These are phyloP conservation scores for Hyles lineata DNA, from an alignment of 2,888 invertebrate species.

Conservation along the genomic window DNA sequence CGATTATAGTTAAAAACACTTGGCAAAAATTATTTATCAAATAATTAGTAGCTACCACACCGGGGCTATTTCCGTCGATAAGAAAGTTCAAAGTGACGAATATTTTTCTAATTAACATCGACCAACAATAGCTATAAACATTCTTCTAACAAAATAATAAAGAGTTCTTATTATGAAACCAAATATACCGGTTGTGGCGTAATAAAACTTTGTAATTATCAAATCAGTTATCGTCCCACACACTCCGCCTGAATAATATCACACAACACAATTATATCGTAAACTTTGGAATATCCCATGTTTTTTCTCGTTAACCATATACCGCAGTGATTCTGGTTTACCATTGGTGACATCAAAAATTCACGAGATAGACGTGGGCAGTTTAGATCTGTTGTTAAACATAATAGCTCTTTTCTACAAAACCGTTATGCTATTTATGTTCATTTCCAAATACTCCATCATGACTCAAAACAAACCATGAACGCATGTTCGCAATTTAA, in stretches of 20 bases:
- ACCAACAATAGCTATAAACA: background rate
- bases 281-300: slow-evolving; percentile 14
- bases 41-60: too few species aligned
- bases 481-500: slow-evolving; percentile 16
- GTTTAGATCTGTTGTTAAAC: slow-evolving; percentile 5
- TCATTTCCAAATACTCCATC: background rate
- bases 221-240: slow-evolving; percentile 14
- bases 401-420: slow-evolving; percentile 2
- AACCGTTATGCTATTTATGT: slow-evolving; percentile 14
- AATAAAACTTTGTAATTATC: slow-evolving; percentile 11
- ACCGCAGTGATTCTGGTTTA: background rate
- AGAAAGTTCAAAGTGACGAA: too few species aligned
- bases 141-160: slow-evolving; percentile 3
- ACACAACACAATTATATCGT: slow-evolving; percentile 13
- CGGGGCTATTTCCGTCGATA: too few species aligned
- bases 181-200: slow-evolving; percentile 14
- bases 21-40: too few species aligned
- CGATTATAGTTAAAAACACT: too few species aligned
- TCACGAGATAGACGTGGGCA: background rate
- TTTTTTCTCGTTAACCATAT: slow-evolving; percentile 13
- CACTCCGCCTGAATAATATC: slow-evolving; percentile 1
- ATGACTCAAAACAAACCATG: slow-evolving; percentile 30
- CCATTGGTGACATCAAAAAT: background rate
- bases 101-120: too few species aligned
- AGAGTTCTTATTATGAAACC: slow-evolving; percentile 1